Percentiles rank a stretch among this genome's conserved stretches.
These are phyloP conservation scores for Idaea aversata DNA, from an alignment of 2,888 invertebrate species.

Conservation along the genomic window DNA sequence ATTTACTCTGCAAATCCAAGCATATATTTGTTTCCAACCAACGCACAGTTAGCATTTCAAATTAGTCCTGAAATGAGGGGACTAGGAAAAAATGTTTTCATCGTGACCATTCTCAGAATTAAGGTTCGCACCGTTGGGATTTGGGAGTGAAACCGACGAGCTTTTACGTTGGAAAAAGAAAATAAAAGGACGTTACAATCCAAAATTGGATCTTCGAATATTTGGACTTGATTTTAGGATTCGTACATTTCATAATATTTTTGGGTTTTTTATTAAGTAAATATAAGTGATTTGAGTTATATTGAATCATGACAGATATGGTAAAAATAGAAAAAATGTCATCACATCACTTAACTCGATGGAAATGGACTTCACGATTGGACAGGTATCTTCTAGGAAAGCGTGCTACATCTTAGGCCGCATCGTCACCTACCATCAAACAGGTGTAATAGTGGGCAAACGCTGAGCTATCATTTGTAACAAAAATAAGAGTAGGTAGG, in stretches of 20 bases:
- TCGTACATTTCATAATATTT: background rate
- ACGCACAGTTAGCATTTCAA: conserved; percentile 12
- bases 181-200: background rate
- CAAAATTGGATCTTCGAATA: background rate
- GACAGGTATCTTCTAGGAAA: no score
- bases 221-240: background rate
- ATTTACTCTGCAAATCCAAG: background rate
- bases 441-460: no score
- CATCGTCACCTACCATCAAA: no score
- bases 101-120: background rate
- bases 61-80: conserved; percentile 12
- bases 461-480: no score
- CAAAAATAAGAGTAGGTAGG: no score
- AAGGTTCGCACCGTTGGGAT: conserved; percentile 1
- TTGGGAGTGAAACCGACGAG: background rate
- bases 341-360: no score
- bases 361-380: no score
- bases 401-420: no score
- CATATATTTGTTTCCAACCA: conserved; percentile 4
- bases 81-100: conserved; percentile 8
- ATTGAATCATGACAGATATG: no score
- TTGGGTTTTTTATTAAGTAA: background rate
- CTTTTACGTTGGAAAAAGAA: background rate
- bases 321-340: no score
- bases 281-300: background rate